phyloP scores from a whole-genome alignment of 2,113 vertebrate genomes.

The Rhineura floridana region DNA sequence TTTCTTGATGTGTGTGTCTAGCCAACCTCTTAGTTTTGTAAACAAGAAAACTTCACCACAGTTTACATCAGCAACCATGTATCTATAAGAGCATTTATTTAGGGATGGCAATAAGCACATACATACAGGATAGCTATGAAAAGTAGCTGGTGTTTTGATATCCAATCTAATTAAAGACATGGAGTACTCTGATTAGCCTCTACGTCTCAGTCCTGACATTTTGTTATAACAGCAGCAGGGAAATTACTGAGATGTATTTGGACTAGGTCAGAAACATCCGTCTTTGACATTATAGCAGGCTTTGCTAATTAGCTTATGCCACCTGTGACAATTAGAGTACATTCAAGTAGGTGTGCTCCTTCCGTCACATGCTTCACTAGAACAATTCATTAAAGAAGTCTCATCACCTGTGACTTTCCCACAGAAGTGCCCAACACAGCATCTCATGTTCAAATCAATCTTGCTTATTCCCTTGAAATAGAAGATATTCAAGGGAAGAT shows the following conservation, averaged over 20 bases:
- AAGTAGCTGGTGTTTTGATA: conserved; percentile 9
- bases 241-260: conserved; percentile 43
- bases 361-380: conserved; percentile 39
- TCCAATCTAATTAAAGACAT: conserved; percentile 4
- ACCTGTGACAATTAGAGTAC: conserved; percentile 42
- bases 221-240: conserved; percentile 49
- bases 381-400: conserved; percentile 52
- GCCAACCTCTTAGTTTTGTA: no score
- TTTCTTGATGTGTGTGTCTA: no score
- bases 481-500: background rate
- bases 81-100: conserved; percentile 3
- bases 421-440: background rate
- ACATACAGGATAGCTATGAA: background rate
- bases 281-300: conserved; percentile 26
- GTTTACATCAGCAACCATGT: background rate
- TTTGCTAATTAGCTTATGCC: conserved; percentile 47
- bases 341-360: conserved; percentile 44
- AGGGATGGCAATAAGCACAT: conserved; percentile 19
- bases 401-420: conserved; percentile 52
- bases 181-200: conserved; percentile 32
- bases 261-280: conserved; percentile 54
- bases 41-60: background rate
- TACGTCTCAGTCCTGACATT: conserved; percentile 30
- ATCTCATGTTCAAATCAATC: conserved; percentile 28
- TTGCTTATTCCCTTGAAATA: background rate